Conservation (phyloP, 2,113 vertebrate species). For the Erpornis zantholeuca region DNA sequence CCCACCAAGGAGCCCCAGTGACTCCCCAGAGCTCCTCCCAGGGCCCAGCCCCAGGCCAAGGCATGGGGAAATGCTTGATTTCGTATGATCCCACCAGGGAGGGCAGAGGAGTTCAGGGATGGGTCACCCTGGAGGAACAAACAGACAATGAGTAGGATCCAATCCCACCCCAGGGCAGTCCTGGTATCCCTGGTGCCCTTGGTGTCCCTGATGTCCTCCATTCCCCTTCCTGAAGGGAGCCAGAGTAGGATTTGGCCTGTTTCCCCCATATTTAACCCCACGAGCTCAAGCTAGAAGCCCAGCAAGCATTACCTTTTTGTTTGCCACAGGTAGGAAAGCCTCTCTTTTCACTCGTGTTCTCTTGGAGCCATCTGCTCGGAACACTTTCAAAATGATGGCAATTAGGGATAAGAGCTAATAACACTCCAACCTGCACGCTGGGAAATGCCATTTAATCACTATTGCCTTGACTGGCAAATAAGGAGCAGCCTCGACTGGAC, state of each 20-base stretch:
- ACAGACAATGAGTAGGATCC: background rate
- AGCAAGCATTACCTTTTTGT: background rate
- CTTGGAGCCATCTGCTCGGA: slow-evolving; percentile 21
- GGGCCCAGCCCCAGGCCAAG: background rate
- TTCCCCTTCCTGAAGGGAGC: background rate
- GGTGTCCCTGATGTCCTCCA: background rate
- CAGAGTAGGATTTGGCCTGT: background rate
- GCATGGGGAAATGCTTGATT: background rate
- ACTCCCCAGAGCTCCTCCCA: fast-evolving
- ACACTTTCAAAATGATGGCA: slow-evolving; percentile 29
- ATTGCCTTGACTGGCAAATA: slow-evolving; percentile 18
- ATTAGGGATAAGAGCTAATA: slow-evolving; percentile 54
- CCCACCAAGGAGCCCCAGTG: background rate
- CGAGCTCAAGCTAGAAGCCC: background rate
- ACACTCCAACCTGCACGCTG: slow-evolving; percentile 44
- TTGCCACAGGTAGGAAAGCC: slow-evolving; percentile 26
- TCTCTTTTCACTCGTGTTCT: background rate
- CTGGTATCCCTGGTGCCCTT: background rate
- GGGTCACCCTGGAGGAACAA: background rate
- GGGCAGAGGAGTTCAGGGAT: background rate
- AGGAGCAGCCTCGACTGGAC: slow-evolving; percentile 33
- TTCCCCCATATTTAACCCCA: background rate
- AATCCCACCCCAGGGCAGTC: background rate
- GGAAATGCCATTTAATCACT: slow-evolving; percentile 42
- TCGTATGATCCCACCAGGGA: background rate